phyloP scores from a whole-genome alignment of 1,140 invertebrate species.

The Dryas iulia region DNA sequence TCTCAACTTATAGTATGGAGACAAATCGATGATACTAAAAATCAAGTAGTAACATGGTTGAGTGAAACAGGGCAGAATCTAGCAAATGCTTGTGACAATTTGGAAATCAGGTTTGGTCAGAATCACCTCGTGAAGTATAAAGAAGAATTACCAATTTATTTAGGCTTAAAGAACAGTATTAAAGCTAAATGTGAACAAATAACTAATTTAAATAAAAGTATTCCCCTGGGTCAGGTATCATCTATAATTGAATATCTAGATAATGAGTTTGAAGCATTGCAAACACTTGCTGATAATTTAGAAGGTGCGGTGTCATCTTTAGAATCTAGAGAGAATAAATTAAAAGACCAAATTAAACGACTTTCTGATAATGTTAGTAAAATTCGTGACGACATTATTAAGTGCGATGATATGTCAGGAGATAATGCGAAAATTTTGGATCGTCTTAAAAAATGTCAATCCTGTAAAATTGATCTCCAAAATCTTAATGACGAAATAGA shows the following conservation, averaged over 20 bases:
- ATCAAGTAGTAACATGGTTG: slow-evolving; percentile 91
- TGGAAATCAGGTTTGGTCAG: slow-evolving; percentile 90
- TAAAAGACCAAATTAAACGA: slow-evolving; percentile 86
- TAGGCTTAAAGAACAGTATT: slow-evolving; percentile 88
- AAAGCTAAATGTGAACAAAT: slow-evolving; percentile 90
- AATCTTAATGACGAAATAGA: slow-evolving; percentile 84
- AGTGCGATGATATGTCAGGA: slow-evolving; percentile 95
- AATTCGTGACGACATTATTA: slow-evolving; percentile 91
- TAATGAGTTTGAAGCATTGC: slow-evolving; percentile 89
- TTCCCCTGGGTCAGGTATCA: slow-evolving; percentile 85
- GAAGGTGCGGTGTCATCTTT: slow-evolving; percentile 86
- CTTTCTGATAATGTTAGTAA: slow-evolving; percentile 85
- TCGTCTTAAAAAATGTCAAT: slow-evolving; percentile 87
- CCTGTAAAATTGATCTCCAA: slow-evolving; percentile 86
- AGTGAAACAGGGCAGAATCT: slow-evolving; percentile 89
- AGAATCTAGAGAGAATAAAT: slow-evolving; percentile 86
- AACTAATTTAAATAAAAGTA: slow-evolving; percentile 87
- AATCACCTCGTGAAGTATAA: slow-evolving; percentile 90
- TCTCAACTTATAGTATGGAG: slow-evolving; percentile 95
- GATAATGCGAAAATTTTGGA: slow-evolving; percentile 91
- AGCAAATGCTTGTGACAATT: slow-evolving; percentile 86
- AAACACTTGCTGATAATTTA: slow-evolving; percentile 88
- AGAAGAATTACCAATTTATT: slow-evolving; percentile 90
- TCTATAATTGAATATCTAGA: slow-evolving; percentile 86
- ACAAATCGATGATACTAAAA: slow-evolving; percentile 92